phyloP scores from a whole-genome alignment of 2,797 vertebrate species.

The Crax fasciolata region DNA sequence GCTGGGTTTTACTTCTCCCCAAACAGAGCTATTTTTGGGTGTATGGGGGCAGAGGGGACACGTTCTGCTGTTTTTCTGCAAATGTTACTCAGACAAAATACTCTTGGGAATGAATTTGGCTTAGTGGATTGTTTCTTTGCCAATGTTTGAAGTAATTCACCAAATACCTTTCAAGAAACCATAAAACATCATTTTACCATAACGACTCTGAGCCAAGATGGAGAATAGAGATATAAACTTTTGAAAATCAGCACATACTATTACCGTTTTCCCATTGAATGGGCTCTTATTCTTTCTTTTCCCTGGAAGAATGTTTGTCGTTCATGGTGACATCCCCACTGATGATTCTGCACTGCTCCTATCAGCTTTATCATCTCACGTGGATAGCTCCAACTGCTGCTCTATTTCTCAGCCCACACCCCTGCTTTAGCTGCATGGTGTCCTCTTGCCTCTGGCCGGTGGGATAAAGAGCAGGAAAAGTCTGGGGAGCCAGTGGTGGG shows the following conservation, averaged over 20 bases:
- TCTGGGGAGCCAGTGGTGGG: neutral
- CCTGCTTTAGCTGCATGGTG: rapidly evolving
- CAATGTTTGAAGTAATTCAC: neutral
- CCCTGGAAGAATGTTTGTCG: neutral
- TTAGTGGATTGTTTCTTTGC: neutral
- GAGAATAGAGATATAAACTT: neutral
- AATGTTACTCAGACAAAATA: neutral
- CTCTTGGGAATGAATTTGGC: neutral
- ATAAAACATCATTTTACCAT: conserved; percentile 1
- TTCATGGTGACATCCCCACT: neutral
- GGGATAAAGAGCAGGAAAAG: neutral
- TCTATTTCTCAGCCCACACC: neutral
- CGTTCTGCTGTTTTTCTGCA: neutral
- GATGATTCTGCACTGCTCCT: neutral
- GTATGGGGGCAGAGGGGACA: neutral
- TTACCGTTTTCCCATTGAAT: neutral
- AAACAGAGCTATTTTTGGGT: neutral
- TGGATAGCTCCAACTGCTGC: neutral
- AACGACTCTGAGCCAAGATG: neutral
- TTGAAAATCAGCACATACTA: neutral
- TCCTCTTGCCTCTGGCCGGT: neutral
- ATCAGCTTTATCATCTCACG: neutral
- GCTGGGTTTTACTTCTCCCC: neutral
- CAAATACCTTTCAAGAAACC: conserved; percentile 23
- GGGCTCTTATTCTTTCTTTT: neutral